Conservation (phyloP, 1,140 invertebrate genomes). For the Drosophila rhopaloa region DNA sequence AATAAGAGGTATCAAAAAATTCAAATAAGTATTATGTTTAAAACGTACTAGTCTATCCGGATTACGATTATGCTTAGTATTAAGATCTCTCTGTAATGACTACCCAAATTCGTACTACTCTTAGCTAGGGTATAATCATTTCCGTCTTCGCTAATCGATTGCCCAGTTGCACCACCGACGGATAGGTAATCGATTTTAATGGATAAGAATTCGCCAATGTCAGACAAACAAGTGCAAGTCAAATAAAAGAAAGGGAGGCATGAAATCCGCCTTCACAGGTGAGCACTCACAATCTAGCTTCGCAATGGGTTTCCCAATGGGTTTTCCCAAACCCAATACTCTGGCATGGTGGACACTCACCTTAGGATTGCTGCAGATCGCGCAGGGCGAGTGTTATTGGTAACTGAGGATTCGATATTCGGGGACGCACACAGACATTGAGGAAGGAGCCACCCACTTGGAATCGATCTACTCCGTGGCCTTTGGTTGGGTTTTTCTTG, state of each 20-base stretch:
- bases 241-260: constrained; percentile 18
- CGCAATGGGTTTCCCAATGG: background rate
- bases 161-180: constrained; percentile 18
- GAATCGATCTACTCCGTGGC: constrained; percentile 13
- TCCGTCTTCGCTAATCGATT: constrained; percentile 48
- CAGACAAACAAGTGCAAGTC: constrained; percentile 35
- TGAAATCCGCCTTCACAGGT: constrained; percentile 39
- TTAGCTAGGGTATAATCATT: constrained; percentile 18
- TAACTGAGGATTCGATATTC: background rate
- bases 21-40: no score
- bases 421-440: constrained; percentile 26
- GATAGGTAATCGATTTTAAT: constrained; percentile 24
- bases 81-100: no score
- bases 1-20: no score
- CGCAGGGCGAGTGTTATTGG: constrained; percentile 1
- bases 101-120: background rate
- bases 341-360: constrained; percentile 45
- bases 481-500: background rate
- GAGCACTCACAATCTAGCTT: background rate
- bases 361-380: constrained; percentile 27
- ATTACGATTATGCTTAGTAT: no score
- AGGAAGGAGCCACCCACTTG: constrained; percentile 13
- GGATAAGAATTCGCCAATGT: constrained; percentile 45
- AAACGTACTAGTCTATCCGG: no score
- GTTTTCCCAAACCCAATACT: background rate